Evolutionary conservation across 2,888 invertebrate species (phyloP).

Genomic region (Hemistola chrysoprasaria): DNA sequence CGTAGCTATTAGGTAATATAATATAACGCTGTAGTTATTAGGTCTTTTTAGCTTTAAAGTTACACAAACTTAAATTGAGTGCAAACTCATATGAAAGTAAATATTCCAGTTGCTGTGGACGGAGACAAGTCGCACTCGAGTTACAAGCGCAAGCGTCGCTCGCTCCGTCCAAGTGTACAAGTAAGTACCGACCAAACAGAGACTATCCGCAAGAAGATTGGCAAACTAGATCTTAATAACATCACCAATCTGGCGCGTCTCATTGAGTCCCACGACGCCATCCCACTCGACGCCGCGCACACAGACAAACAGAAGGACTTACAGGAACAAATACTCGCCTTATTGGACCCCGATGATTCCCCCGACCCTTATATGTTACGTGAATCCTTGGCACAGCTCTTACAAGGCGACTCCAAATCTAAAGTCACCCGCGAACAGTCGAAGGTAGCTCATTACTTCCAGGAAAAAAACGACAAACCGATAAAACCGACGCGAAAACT

Average conservation of each 20-base stretch:
- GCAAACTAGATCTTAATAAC: conserved; percentile 65
- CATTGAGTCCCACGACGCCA: conserved; percentile 60
- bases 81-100: no score
- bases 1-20: no score
- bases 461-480: conserved; percentile 42
- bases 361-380: conserved; percentile 56
- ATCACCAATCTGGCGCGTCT: conserved; percentile 65
- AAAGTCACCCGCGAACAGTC: conserved; percentile 39
- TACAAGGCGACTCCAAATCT: conserved; percentile 52
- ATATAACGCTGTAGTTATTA: no score
- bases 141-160: conserved; percentile 65
- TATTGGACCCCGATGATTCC: conserved; percentile 63
- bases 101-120: conserved; percentile 61
- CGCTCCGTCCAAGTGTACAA: conserved; percentile 59
- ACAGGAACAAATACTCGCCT: conserved; percentile 65
- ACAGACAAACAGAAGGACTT: conserved; percentile 55
- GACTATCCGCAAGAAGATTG: conserved; percentile 64
- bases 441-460: conserved; percentile 51
- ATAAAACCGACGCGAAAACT: conserved; percentile 36
- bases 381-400: conserved; percentile 54
- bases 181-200: conserved; percentile 74
- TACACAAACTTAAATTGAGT: no score
- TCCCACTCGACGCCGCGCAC: conserved; percentile 17
- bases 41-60: no score
- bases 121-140: conserved; percentile 67